These are phyloP conservation scores for Chunga burmeisteri DNA, from an alignment of 2,113 vertebrate genomes.

Conservation along the genomic window DNA sequence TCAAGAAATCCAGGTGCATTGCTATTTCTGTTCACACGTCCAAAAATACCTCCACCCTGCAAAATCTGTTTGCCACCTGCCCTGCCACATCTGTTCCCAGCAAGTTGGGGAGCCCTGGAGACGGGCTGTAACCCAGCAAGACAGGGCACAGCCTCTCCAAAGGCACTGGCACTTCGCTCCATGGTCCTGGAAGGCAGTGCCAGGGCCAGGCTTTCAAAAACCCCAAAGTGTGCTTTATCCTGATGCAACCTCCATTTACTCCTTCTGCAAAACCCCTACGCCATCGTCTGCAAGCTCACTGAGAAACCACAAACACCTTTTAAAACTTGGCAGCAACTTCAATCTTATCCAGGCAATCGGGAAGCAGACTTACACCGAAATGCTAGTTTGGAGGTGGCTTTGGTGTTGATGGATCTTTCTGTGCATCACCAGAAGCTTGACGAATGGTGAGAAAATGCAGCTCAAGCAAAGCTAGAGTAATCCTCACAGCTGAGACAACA, in stretches of 20 bases:
- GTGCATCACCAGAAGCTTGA: slow-evolving; percentile 34
- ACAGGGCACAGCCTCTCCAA: neutral
- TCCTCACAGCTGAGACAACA: slow-evolving; percentile 62
- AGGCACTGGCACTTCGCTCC: neutral
- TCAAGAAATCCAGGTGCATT: neutral
- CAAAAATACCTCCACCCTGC: neutral
- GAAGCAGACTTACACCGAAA: neutral
- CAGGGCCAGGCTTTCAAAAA: neutral
- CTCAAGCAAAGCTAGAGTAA: slow-evolving; percentile 44
- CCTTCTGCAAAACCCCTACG: neutral
- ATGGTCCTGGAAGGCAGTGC: neutral
- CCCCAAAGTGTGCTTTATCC: neutral
- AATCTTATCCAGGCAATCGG: neutral
- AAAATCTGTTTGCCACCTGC: neutral
- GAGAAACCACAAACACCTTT: slow-evolving; percentile 40
- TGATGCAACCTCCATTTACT: neutral
- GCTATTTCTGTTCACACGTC: neutral
- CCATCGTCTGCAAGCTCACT: neutral
- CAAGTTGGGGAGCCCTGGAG: neutral
- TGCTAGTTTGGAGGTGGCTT: neutral
- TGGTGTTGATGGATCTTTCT: slow-evolving; percentile 56
- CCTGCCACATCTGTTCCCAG: neutral
- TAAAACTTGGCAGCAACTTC: neutral
- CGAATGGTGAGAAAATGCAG: slow-evolving; percentile 47
- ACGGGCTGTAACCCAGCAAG: neutral